Evolutionary conservation across 2,113 vertebrate genomes (phyloP), one percentile per base, ranked within the genome.

Genomic region (Corythaeola cristata): DNA sequence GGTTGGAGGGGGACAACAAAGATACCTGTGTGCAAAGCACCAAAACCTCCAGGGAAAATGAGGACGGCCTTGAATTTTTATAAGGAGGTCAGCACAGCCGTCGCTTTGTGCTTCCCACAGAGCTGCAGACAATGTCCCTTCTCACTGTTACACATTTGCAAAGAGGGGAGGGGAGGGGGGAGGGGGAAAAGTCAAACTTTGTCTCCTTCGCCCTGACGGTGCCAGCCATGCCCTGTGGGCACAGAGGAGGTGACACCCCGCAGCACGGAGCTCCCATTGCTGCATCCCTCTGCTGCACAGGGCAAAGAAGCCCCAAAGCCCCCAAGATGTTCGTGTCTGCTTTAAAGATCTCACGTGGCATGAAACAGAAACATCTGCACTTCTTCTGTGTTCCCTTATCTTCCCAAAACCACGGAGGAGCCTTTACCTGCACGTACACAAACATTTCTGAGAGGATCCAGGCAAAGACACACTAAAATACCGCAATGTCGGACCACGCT

Each of bases 1-100:
- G 58, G 22, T 1, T 76, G 44, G 27, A 21, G 11, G 18, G 26
- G 8, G 39, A 58, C 53, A 86, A 95, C 89, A 93, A 97, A 88
- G 95, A 15, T 11, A 47, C 27, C 14, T 93, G 72, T 85, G 68
- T 95, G 72, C 77, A 59, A 93, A 53, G 32, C 73, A 85, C 63
- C 35, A 16, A 63, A 90, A 87, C 96, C 80, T 86, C 89, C 72
- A 49, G 85, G 47, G 81, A 88, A 88, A 67, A 85, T 12, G 83
- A 85, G 92, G 94, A 72, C 88, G 90, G 88, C 93, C 96, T 41
- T 72, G 92, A 87, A 95, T 95, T 96, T 97, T 96, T 75, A 92
- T 80, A 96, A 91, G 79, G 72, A 88, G 58, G 88, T 77, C 53
- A 53, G 90, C 69, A 97, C 91, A 97, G 95, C 82, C 64, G 3